Base-by-base conservation (phyloP, 2,113 vertebrate genomes). In the Terrapene triunguis region DNA sequence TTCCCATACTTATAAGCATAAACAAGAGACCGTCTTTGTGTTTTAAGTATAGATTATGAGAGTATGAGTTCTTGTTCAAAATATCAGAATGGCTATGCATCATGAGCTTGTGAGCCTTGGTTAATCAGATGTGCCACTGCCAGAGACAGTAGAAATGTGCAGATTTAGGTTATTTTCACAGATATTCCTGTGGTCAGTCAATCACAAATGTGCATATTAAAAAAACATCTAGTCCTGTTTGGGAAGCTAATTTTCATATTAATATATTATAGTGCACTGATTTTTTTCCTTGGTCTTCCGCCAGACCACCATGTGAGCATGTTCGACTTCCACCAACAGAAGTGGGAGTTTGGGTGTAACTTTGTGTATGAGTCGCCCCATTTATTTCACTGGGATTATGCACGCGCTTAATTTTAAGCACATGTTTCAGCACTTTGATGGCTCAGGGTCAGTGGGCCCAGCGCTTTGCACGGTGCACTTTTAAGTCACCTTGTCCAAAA, bases 271-370 rank as follows among this genome's bases (percentile, higher is more conserved):
- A 94, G 84, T 88, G 57, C 76, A 93, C 35, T 93, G 0, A 69
- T 16, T 19, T 35, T 78, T 91, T 94, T 44, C 82, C 82, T 94
- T 95, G 87, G 50, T 95, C 95, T 96, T 90, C 80, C 95, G 93
- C 76, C 80, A 94, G 42, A 12, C 76, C 87, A 3, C 10, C 2
- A 50, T 80, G 13, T 80, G 13, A 84, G 47, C 51, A 27, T 42
- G 85, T 62, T 93, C 19, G 65, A 72, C 95, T 93, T 50, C 69
- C 72, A 85, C 84, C 59, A 90, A 87, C 89, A 86, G 95, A 83
- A 76, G 8, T 84, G 87, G 83, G 92, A 29, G 9, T 76, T 35
- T 92, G 72, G 47, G 29, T 84, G 80, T 92, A 72, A 47, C 80
- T 88, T 94, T 55, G 54, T 88, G 87, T 8, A 54, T 25, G 0